These are phyloP conservation scores for Drosophila paranaensis DNA, from an alignment of 2,888 invertebrate species.

Conservation along the genomic window DNA sequence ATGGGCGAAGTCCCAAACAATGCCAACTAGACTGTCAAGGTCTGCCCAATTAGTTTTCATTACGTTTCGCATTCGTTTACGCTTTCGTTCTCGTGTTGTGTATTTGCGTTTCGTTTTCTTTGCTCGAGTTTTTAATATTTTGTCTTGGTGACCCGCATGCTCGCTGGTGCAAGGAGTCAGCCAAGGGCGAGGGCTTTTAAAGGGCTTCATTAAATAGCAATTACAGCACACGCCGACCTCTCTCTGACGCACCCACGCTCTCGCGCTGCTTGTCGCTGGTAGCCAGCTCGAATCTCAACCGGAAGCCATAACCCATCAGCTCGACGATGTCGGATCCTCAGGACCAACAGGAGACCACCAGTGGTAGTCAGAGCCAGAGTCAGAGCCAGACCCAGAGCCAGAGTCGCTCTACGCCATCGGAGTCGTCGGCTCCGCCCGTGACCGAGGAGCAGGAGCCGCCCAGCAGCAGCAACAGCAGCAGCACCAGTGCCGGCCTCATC, in stretches of 20 bases:
- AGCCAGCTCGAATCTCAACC: background rate
- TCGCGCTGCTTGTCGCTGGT: constrained; percentile 3
- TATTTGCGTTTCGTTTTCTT: constrained; percentile 4
- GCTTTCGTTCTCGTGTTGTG: constrained; percentile 8
- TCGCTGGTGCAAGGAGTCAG: background rate
- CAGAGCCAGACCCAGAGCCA: constrained; percentile 7
- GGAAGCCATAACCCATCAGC: background rate
- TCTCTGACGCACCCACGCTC: background rate
- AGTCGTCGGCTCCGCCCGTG: constrained; percentile 37
- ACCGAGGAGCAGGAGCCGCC: constrained; percentile 47
- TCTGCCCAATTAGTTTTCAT: constrained; percentile 67
- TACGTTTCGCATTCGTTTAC: constrained; percentile 33
- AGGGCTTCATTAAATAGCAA: constrained; percentile 62
- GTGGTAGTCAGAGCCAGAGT: constrained; percentile 25
- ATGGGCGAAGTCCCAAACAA: background rate
- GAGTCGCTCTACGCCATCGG: constrained; percentile 25
- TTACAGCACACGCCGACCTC: constrained; percentile 49
- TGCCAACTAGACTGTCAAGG: constrained; percentile 39
- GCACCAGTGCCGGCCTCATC: constrained; percentile 13
- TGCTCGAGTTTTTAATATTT: constrained; percentile 12
- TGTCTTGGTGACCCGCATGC: background rate
- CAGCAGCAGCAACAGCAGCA: constrained; percentile 47
- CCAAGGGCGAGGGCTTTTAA: constrained; percentile 13
- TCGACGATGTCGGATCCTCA: constrained; percentile 51
- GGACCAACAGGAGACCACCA: constrained; percentile 24